Base-by-base conservation (phyloP, 1,140 invertebrate genomes). In the Neuroterus valhalla region DNA sequence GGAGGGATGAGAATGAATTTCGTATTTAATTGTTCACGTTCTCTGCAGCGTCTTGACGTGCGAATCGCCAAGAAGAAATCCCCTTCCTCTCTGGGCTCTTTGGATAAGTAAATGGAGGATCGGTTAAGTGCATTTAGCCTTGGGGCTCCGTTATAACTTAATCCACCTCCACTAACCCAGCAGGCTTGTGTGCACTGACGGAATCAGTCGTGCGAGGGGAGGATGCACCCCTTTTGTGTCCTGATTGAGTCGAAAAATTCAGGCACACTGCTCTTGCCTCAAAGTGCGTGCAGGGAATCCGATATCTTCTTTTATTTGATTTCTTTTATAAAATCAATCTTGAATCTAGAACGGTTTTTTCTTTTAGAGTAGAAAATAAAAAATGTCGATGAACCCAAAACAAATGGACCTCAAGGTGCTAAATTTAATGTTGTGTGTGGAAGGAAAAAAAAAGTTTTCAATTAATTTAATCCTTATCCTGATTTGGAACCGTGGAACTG, bases 171-270 rank as follows among this genome's bases (percentile, higher is more conserved):
- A 62, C 26, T 12, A 62, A 62, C 55, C n/a, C 55, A 23, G 14
- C 26, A 62, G 26, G n/a, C 55, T 62, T 26, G 55, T 62, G 55
- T 62, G 55, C 15, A 62, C 26, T 62, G 55, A 5, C 55, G 55
- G 55, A 62, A 62, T 62, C 55, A 62, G 23, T 62, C 55, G 55
- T 62, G 55, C 55, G 55, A 62, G 55, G 21, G 26, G 21, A 31
- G 55, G 55, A 31, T 62, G 55, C 55, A 31, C 55, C 55, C 55
- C 21, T 62, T 62, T 62, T 62, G 26, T 62, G 23, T 31, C 23
- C 26, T 62, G 55, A 62, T 62, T 62, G 55, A 62, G 26, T 26
- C 55, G 26, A 62, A 62, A 62, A 62, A 62, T 62, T 62, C 55
- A 62, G 31, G 23, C 50, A 55, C n/a, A 55, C 55, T 23, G 31